Evolutionary conservation across 2,888 invertebrate species (phyloP).

Genomic region (Agonopterix alstromeriana): DNA sequence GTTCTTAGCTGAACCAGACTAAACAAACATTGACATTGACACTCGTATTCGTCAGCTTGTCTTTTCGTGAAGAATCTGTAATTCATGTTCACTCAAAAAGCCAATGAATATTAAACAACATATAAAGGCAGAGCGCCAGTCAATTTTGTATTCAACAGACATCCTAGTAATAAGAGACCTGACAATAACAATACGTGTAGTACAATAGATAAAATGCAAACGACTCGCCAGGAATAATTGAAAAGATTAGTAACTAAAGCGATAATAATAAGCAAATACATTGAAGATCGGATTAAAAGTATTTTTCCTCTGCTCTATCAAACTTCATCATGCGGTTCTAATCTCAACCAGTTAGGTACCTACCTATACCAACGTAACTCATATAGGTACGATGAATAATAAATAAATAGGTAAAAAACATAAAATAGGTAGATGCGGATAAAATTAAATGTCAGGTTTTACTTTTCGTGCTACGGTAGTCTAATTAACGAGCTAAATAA

Average conservation of each 20-base stretch:
- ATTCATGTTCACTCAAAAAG: slow-evolving; percentile 1
- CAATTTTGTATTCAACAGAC: slow-evolving; percentile 15
- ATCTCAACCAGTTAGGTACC: too few species aligned
- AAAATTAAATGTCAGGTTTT: too few species aligned
- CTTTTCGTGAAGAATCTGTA: neutral
- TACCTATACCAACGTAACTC: too few species aligned
- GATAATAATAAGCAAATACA: too few species aligned
- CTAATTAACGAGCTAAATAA: slow-evolving; percentile 1
- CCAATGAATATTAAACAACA: slow-evolving; percentile 4
- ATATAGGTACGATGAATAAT: too few species aligned
- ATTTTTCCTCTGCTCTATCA: too few species aligned
- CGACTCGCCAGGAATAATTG: neutral
- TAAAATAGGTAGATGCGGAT: too few species aligned
- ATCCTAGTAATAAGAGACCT: slow-evolving; percentile 7
- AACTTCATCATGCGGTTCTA: too few species aligned
- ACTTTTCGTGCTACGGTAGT: neutral
- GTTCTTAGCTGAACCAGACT: slow-evolving; percentile 25
- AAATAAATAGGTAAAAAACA: too few species aligned
- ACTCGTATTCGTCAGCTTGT: too few species aligned
- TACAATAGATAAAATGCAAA: neutral
- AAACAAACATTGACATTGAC: slow-evolving; percentile 29
- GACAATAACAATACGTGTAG: slow-evolving; percentile 2
- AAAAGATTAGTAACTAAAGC: neutral
- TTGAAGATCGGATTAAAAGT: too few species aligned
- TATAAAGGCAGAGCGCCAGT: slow-evolving; percentile 7